Percentiles rank a stretch among this genome's conserved stretches.
Evolutionary conservation across 2,888 invertebrate species (phyloP).

Genomic region (Liodrosophila aerea): DNA sequence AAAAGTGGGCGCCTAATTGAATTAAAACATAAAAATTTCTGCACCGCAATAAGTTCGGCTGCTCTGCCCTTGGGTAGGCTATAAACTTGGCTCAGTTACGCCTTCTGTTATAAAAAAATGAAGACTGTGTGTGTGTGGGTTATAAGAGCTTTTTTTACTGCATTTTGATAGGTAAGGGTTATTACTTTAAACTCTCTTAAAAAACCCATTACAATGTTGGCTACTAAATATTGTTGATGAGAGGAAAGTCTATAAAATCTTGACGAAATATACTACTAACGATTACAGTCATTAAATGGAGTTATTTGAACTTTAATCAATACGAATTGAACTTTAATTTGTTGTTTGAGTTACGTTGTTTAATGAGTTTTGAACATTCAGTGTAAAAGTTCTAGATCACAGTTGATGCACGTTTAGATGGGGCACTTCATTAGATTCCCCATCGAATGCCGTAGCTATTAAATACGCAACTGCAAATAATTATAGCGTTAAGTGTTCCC

Average conservation of each 20-base stretch:
- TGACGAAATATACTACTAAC: no score
- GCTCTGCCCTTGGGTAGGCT: slow-evolving; percentile 38
- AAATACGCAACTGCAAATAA: slow-evolving; percentile 19
- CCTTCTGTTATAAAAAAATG: no score
- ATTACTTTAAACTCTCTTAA: slow-evolving; percentile 25
- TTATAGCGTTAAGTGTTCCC: slow-evolving; percentile 36
- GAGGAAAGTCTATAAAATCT: no score
- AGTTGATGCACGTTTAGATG: no score
- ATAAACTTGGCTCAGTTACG: slow-evolving; percentile 50
- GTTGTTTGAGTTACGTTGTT: no score
- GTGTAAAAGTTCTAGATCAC: background rate
- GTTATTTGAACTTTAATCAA: no score
- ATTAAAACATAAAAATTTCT: slow-evolving; percentile 69
- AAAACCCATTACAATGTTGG: slow-evolving; percentile 7
- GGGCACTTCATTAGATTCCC: no score
- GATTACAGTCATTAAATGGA: no score
- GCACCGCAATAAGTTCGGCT: slow-evolving; percentile 64
- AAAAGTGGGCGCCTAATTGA: slow-evolving; percentile 65
- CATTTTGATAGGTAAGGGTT: slow-evolving; percentile 40
- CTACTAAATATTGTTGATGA: no score
- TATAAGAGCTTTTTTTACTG: slow-evolving; percentile 44
- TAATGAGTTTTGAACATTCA: no score
- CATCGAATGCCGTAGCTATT: slow-evolving; percentile 13
- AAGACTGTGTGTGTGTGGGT: slow-evolving; percentile 1
- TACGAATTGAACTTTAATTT: no score